Evolutionary conservation across 2,888 invertebrate genomes (phyloP).

Genomic region (Drosophila lacicola): DNA sequence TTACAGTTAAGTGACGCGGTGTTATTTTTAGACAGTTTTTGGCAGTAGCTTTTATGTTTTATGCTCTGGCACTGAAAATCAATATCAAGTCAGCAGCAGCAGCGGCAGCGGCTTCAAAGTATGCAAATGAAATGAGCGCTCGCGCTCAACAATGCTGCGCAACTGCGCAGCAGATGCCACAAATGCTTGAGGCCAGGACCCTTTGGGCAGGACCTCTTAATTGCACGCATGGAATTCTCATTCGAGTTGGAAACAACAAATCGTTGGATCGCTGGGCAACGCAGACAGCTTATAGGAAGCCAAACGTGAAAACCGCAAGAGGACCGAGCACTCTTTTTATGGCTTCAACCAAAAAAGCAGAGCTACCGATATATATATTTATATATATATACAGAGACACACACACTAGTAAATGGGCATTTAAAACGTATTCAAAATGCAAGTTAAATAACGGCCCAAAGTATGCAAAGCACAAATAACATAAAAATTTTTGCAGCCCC

Average conservation of each 20-base stretch:
- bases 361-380: conserved; percentile 13
- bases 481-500: conserved; percentile 49
- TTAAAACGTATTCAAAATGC: conserved; percentile 75
- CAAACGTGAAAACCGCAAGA: conserved; percentile 67
- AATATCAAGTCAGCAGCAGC: conserved; percentile 55
- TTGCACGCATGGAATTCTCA: conserved; percentile 61
- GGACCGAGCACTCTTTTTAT: conserved; percentile 62
- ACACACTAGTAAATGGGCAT: conserved; percentile 51
- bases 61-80: conserved; percentile 46
- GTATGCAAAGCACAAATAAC: conserved; percentile 73
- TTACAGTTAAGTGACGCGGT: conserved; percentile 25
- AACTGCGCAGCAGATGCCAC: conserved; percentile 42
- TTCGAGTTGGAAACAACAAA: conserved; percentile 5
- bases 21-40: conserved; percentile 39
- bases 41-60: conserved; percentile 10
- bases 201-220: conserved; percentile 51
- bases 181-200: conserved; percentile 34
- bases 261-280: conserved; percentile 2
- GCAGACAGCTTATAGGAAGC: conserved; percentile 44
- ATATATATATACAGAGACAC: no score
- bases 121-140: conserved; percentile 67
- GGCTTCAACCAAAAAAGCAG: conserved; percentile 21
- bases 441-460: conserved; percentile 73
- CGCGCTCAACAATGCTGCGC: conserved; percentile 15
- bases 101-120: conserved; percentile 36